Percentiles rank a stretch among this genome's conserved stretches.
phyloP scores from a whole-genome alignment of 2,113 vertebrate species.

The Colius striatus region DNA sequence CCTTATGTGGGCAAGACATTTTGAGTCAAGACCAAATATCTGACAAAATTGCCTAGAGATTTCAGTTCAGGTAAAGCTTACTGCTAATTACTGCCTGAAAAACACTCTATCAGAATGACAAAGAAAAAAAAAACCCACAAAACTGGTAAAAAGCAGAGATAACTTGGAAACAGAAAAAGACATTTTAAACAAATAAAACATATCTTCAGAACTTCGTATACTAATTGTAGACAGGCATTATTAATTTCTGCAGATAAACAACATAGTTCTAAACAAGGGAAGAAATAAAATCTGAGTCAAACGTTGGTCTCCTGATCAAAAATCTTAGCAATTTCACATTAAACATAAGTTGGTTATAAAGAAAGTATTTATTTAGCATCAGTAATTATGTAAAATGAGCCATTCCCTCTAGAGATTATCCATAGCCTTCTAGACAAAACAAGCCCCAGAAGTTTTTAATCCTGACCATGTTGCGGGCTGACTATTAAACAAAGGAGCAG shows the following conservation, averaged over 20 bases:
- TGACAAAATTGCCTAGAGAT: background rate
- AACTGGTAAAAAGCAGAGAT: background rate
- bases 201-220: background rate
- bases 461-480: background rate
- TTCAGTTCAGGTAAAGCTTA: constrained; percentile 17
- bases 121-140: background rate
- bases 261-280: background rate
- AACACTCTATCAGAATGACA: background rate
- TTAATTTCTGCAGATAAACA: constrained; percentile 29
- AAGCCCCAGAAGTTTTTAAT: constrained; percentile 60
- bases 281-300: constrained; percentile 34
- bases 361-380: constrained; percentile 59
- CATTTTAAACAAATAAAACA: constrained; percentile 17
- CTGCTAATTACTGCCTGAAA: background rate
- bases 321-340: constrained; percentile 46
- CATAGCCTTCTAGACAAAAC: constrained; percentile 62
- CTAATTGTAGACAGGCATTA: background rate
- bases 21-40: constrained; percentile 28
- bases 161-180: constrained; percentile 9
- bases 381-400: constrained; percentile 54
- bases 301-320: constrained; percentile 18
- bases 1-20: background rate
- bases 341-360: constrained; percentile 62
- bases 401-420: constrained; percentile 50
- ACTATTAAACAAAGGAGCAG: constrained; percentile 53